A percentile compares a stretch with the other conserved stretches of the same genome.
These are phyloP conservation scores for Acromyrmex charruanus DNA, from an alignment of 1,140 invertebrate species.

Conservation along the genomic window DNA sequence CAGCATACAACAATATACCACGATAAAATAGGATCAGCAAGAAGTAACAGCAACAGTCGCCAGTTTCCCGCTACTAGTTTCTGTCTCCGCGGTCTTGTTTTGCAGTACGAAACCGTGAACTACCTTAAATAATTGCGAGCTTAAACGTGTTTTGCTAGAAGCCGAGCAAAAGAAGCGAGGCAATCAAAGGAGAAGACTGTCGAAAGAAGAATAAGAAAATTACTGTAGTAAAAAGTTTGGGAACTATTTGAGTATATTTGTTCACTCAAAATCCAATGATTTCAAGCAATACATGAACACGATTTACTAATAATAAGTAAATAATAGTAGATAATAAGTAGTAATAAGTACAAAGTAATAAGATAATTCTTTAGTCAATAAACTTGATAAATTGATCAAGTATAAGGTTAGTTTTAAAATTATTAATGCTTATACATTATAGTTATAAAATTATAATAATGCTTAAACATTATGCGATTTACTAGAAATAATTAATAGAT, in stretches of 20 bases:
- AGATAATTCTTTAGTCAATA: neutral
- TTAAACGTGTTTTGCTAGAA: slow-evolving; percentile 77
- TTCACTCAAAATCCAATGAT: slow-evolving; percentile 22
- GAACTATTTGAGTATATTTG: slow-evolving; percentile 64
- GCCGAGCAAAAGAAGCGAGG: slow-evolving; percentile 66
- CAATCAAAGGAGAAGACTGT: slow-evolving; percentile 70
- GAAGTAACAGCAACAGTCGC: slow-evolving; percentile 76
- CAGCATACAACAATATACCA: slow-evolving; percentile 58
- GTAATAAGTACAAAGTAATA: neutral
- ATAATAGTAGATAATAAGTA: too few species aligned
- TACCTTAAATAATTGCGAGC: slow-evolving; percentile 81
- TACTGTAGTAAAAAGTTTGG: slow-evolving; percentile 58
- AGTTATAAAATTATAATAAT: too few species aligned
- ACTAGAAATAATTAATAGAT: neutral
- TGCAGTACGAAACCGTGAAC: slow-evolving; percentile 74
- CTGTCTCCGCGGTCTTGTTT: slow-evolving; percentile 75
- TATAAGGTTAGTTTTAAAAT: neutral
- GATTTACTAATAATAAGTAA: neutral
- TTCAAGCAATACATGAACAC: neutral
- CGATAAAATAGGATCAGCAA: slow-evolving; percentile 63
- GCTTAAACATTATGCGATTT: neutral
- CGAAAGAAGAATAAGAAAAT: slow-evolving; percentile 58
- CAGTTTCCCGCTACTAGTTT: slow-evolving; percentile 78
- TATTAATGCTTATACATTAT: neutral
- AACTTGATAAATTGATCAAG: neutral